Evolutionary conservation across 1,140 invertebrate genomes (phyloP), one percentile per base, ranked within the genome.

Genomic region (Achatina immaculata): DNA sequence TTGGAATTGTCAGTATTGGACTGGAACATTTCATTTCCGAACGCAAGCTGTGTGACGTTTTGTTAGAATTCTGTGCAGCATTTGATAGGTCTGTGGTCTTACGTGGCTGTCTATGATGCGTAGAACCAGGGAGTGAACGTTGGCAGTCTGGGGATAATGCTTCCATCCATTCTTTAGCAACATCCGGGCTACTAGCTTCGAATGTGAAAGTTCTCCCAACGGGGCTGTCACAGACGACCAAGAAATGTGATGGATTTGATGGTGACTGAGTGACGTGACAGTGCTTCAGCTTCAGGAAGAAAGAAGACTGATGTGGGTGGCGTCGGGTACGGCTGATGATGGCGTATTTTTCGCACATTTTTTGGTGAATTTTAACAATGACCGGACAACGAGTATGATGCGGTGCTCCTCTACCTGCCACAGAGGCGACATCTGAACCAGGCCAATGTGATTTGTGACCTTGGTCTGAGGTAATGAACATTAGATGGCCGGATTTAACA

Each of bases 121-220:
- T n/a, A n/a, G n/a, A n/a, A n/a, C n/a, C n/a, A n/a, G n/a, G n/a
- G n/a, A n/a, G n/a, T n/a, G n/a, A n/a, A n/a, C n/a, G n/a, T n/a
- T n/a, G n/a, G n/a, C 3, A 34, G 65, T 38, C 42, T 40, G 36
- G 1, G 38, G 69, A 36, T 7, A 72, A 45, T 45, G 69, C 69
- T 14, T n/a, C 9, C 36, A 72, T 45, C 69, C 69, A 72, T 42
- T 42, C 38, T 72, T 72, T 43, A 16, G 69, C 69, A 1, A 28
- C 24, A 21, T 72, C 42, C 16, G 36, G 36, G 69, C n/a, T 72
- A 40, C 69, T 72, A 11, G 69, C 69, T n/a, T 72, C 69, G 31
- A 42, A 72, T 24, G 36, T 72, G 69, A 42, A 72, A 11, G 69
- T 42, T 14, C 24, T 40, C 14, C 69, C 69, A 14, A 2, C 38